phyloP scores from a whole-genome alignment of 30 jellyfish, hydroid and myxozoan genomes.

The Hydra vulgaris region DNA sequence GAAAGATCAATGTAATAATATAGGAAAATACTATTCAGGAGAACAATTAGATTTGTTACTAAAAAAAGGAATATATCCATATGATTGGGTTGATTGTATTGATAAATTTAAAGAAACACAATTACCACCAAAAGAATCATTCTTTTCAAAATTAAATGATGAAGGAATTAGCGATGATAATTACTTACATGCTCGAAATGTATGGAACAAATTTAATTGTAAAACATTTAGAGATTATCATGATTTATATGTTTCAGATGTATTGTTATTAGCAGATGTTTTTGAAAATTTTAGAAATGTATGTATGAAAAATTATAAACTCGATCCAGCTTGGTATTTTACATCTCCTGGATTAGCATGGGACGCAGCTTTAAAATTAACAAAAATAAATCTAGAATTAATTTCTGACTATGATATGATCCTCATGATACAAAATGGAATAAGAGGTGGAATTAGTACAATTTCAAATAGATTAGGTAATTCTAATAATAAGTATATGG shows the following conservation, averaged over 20 bases:
- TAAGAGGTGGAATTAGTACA: no score
- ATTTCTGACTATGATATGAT: no score
- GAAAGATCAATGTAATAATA: neutral
- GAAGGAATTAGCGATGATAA: neutral
- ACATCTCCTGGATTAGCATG: no score
- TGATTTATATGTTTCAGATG: neutral
- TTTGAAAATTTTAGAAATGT: slow-evolving; percentile 3
- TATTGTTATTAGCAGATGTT: neutral
- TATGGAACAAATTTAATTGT: neutral
- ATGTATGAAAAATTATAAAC: neutral
- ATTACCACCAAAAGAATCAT: neutral
- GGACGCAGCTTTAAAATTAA: no score
- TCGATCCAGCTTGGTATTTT: neutral
- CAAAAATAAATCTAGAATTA: no score
- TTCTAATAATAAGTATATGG: no score
- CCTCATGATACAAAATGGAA: no score
- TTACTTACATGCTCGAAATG: neutral
- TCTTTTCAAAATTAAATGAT: neutral
- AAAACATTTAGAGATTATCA: neutral
- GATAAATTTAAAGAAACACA: neutral
- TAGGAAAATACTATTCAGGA: neutral
- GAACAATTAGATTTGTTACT: neutral
- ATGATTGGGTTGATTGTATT: neutral
- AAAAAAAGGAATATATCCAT: neutral
- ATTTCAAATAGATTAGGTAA: no score